Evolutionary conservation across 1,140 invertebrate species (phyloP), one percentile per base, ranked within the genome.

Genomic region (Helicoverpa zea): DNA sequence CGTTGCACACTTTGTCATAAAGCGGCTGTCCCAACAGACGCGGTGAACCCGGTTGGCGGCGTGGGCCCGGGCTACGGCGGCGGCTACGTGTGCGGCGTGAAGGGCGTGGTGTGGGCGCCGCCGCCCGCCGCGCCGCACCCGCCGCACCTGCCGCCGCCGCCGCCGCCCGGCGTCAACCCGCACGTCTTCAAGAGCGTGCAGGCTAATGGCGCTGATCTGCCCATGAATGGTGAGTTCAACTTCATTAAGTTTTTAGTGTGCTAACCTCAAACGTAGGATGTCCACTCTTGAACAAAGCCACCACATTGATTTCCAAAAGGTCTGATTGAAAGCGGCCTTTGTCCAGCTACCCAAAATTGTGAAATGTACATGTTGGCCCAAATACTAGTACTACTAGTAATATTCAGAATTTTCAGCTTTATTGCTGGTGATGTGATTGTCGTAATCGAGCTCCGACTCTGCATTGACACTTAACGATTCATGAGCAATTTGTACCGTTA

Each of bases 201-300:
- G 63, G 79, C 93, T 23, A 96, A 95, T 84, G 96, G 96, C 11
- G 92, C 92, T 59, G 96, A 97, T 84, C 92, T 97, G 79, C 96
- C 96, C 5, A 95, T 95, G 87, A 93, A 95, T 78, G 96, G 96
- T 96, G 80, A 86, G 84, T 86, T 12, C 75, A 23, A 0, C 0
- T 14, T 29, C 3, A 1, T 3, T 59, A 12, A 1, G 23, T 12
- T 29, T 23, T 12, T 4, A n/a, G n/a, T 54, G 14, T 13, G n/a
- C n/a, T 47, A n/a, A 16, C 0, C 0, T n/a, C 7, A 7, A 9
- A 7, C 35, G 4, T 43, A 0, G 35, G 35, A 35, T 35, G 35
- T 35, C 7, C 35, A 35, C 35, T 35, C 1, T 7, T 2, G 35
- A 35, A 35, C 35, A 35, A 0, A 35, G 35, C 35, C 7, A 35